These are phyloP conservation scores for Gephyroberyx darwinii DNA, from an alignment of 2,797 vertebrate species.

Conservation along the genomic window DNA sequence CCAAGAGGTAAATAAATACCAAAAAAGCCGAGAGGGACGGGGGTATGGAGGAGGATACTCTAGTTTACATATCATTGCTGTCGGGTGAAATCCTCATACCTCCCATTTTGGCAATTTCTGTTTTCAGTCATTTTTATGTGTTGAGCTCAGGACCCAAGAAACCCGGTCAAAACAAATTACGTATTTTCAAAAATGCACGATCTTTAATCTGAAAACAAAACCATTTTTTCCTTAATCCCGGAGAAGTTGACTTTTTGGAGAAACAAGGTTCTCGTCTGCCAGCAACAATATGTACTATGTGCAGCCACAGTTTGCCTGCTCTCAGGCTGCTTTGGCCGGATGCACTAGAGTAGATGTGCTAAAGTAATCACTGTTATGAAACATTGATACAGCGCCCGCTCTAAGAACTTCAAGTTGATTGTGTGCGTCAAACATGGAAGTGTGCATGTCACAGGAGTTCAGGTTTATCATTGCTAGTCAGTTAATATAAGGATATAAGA, in stretches of 20 bases:
- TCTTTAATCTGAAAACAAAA: not conserved
- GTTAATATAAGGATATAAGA: too few relatives aligned
- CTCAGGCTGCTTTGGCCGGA: too few relatives aligned
- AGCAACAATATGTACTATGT: not conserved
- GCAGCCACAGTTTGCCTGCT: not conserved
- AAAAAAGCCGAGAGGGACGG: conserved; percentile 38
- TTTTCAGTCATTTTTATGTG: conserved; percentile 8
- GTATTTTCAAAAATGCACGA: not conserved
- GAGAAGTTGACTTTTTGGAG: too few relatives aligned
- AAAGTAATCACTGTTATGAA: conserved; percentile 6
- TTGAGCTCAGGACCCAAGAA: not conserved
- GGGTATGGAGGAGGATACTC: conserved; percentile 7
- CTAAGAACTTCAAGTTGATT: too few relatives aligned
- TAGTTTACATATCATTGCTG: conserved; percentile 16
- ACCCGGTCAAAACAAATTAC: not conserved
- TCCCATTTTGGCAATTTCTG: conserved; percentile 3
- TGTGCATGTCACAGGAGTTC: not conserved
- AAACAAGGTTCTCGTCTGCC: not conserved
- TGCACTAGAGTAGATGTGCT: not conserved
- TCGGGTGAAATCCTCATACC: conserved; percentile 21
- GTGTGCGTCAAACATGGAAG: not conserved
- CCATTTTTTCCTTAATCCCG: too few relatives aligned
- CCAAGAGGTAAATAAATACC: conserved; percentile 60
- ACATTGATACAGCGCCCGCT: not conserved
- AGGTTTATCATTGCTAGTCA: not conserved